These are phyloP conservation scores for Melikaiella ostensackeni DNA, from an alignment of 2,888 invertebrate genomes.

Conservation along the genomic window DNA sequence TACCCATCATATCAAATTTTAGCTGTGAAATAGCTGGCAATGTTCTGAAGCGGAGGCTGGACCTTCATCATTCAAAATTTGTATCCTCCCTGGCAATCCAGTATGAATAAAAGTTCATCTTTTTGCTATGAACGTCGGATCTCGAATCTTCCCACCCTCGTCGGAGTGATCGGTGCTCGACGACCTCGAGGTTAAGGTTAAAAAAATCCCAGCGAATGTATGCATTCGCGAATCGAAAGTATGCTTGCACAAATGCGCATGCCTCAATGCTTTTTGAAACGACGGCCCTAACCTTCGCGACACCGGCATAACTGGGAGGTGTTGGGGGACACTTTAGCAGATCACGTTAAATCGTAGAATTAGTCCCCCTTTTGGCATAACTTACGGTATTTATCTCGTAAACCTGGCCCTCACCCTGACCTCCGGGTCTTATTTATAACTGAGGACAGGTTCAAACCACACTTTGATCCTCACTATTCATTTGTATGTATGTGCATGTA, in stretches of 20 bases:
- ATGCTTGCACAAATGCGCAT: not conserved
- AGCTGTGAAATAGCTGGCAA: not conserved
- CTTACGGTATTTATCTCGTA: slow-evolving; percentile 70
- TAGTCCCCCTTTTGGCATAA: slow-evolving; percentile 65
- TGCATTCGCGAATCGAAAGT: slow-evolving; percentile 20
- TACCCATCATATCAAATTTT: not conserved
- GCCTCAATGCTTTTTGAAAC: slow-evolving; percentile 13
- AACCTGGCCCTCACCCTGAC: slow-evolving; percentile 66
- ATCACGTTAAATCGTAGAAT: slow-evolving; percentile 71
- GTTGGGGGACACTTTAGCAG: slow-evolving; percentile 60
- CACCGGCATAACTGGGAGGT: slow-evolving; percentile 3
- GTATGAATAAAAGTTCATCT: slow-evolving; percentile 33
- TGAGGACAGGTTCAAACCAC: slow-evolving; percentile 66
- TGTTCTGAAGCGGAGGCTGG: not conserved
- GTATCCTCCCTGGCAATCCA: not conserved
- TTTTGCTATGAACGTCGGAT: slow-evolving; percentile 26
- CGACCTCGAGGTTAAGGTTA: slow-evolving; percentile 38
- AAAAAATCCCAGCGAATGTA: slow-evolving; percentile 32
- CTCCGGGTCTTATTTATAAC: slow-evolving; percentile 68
- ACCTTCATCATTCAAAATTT: slow-evolving; percentile 32
- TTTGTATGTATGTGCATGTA: too few relatives aligned
- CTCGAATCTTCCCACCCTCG: slow-evolving; percentile 33
- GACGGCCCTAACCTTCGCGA: slow-evolving; percentile 2
- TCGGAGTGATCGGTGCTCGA: slow-evolving; percentile 37
- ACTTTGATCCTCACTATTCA: slow-evolving; percentile 4